phyloP scores from a whole-genome alignment of 2,113 vertebrate species.

The Patagioenas fasciata region DNA sequence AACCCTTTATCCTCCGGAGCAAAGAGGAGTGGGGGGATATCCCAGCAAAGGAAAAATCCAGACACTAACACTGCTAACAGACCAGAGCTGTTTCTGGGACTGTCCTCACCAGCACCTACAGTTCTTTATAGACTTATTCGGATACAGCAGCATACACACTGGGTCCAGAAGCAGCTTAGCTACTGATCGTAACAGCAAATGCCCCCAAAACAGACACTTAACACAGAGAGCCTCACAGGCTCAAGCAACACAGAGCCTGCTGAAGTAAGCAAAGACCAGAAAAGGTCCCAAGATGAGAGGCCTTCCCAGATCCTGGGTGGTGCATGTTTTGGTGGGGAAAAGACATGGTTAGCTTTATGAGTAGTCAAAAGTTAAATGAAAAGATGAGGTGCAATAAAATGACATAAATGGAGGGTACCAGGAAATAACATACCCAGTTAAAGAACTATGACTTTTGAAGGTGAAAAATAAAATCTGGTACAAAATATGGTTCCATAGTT shows the following conservation, averaged over 20 bases:
- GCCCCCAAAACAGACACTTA: neutral
- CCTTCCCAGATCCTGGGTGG: too few species aligned
- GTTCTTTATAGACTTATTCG: neutral
- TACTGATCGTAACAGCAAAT: neutral
- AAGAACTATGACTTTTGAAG: neutral
- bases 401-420: neutral
- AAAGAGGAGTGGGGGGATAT: neutral
- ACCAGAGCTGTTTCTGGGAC: neutral
- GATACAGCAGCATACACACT: neutral
- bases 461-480: neutral
- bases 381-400: neutral
- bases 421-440: slow-evolving; percentile 14
- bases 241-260: neutral
- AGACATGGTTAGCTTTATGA: neutral
- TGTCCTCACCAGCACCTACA: neutral
- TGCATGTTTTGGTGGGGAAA: neutral
- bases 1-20: neutral
- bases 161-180: neutral
- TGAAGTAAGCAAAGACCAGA: neutral
- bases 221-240: neutral
- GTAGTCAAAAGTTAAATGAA: neutral
- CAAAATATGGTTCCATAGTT: neutral
- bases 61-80: neutral
- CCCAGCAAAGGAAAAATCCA: neutral
- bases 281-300: neutral